Percentiles rank a stretch among this genome's conserved stretches.
Evolutionary conservation across 2,888 invertebrate genomes (phyloP).

Genomic region (Archips crataeganus): DNA sequence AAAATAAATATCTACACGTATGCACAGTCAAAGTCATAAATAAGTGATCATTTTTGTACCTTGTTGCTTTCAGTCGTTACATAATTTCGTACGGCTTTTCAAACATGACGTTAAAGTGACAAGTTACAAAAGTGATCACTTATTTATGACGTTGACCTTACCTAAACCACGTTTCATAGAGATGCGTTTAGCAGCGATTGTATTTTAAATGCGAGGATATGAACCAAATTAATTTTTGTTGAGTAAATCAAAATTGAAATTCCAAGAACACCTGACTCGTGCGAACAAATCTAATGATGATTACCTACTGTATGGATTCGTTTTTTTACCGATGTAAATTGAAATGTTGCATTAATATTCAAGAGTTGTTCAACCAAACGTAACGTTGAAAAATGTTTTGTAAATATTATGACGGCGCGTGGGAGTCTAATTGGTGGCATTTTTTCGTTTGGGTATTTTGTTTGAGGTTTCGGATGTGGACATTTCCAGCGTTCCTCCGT

Average conservation of each 20-base stretch:
- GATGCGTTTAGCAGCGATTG: no score
- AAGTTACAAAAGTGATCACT: no score
- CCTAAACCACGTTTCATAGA: no score
- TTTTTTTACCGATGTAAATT: constrained; percentile 34
- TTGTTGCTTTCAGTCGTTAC: no score
- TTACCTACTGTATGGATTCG: constrained; percentile 5
- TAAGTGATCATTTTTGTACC: no score
- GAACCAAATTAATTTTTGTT: no score
- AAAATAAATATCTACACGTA: no score
- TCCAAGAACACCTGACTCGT: neutral
- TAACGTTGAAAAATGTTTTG: constrained; percentile 25
- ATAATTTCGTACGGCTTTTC: no score
- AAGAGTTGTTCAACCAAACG: constrained; percentile 36
- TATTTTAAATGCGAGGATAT: no score
- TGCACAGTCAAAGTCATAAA: no score
- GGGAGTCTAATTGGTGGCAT: constrained; percentile 7
- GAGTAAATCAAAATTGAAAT: neutral
- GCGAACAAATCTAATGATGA: constrained; percentile 1
- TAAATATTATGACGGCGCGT: constrained; percentile 21
- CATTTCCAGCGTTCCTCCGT: constrained; percentile 14
- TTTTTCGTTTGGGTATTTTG: neutral
- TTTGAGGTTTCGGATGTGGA: constrained; percentile 9
- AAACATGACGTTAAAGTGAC: no score
- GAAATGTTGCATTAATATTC: constrained; percentile 49
- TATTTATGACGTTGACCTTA: no score